Conservation (phyloP, 2,797 vertebrate species). For the Erithacus rubecula region DNA sequence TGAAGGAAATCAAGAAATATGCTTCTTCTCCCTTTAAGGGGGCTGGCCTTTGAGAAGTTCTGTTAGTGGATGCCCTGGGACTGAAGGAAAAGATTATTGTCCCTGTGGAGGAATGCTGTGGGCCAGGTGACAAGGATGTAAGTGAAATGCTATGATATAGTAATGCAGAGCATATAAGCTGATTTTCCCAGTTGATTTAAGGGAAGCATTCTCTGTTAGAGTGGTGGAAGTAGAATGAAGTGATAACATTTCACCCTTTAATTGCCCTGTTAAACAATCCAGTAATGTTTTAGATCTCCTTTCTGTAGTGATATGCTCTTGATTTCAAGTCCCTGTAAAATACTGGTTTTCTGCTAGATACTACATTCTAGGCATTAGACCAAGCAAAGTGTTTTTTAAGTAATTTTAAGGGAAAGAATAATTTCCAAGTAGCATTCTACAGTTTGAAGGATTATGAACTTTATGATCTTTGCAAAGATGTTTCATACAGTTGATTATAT, state of each 20-base stretch:
- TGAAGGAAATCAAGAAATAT: conserved; percentile 2
- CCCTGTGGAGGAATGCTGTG: conserved; percentile 50
- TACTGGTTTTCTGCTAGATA: not conserved
- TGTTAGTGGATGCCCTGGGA: conserved; percentile 65
- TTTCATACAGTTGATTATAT: not conserved
- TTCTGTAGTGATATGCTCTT: not conserved
- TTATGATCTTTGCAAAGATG: not conserved
- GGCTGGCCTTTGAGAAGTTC: conserved; percentile 64
- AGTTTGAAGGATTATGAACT: not conserved
- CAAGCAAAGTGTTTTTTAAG: not conserved
- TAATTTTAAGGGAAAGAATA: not conserved
- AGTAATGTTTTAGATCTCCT: not conserved
- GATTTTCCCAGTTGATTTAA: not conserved
- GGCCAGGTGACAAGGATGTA: conserved; percentile 59
- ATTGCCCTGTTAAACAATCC: not conserved
- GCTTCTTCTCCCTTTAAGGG: conserved; percentile 18
- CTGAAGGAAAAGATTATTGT: conserved; percentile 69
- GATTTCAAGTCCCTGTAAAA: not conserved
- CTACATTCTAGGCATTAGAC: not conserved
- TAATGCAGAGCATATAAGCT: not conserved
- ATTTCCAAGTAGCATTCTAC: not conserved
- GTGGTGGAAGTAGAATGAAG: not conserved
- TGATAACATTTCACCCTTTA: not conserved
- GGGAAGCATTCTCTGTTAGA: not conserved
- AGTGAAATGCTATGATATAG: not conserved